phyloP scores from a whole-genome alignment of 1,140 invertebrate genomes.

The Carcinoscorpius rotundicauda region DNA sequence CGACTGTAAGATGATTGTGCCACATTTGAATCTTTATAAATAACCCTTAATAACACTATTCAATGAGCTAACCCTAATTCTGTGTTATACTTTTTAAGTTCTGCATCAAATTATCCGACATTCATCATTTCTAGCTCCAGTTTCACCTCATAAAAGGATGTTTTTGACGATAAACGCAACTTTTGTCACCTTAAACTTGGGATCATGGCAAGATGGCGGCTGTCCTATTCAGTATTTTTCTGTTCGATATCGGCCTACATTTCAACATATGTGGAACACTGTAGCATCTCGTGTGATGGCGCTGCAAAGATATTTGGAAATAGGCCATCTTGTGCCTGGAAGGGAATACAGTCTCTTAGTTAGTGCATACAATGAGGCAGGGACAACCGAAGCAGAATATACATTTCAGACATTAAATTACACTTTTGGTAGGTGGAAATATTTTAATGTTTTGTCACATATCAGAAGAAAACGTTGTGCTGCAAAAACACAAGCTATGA shows the following conservation, averaged over 20 bases:
- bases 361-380: constrained; percentile 20
- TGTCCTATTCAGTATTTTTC: constrained; percentile 43
- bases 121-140: constrained; percentile 20
- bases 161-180: constrained; percentile 33
- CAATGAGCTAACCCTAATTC: too few species aligned
- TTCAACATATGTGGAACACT: constrained; percentile 68
- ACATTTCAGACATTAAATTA: constrained; percentile 12
- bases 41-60: too few species aligned
- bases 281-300: constrained; percentile 36
- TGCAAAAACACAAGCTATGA: too few species aligned
- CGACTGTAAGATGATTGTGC: too few species aligned
- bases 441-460: too few species aligned
- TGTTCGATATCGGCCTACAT: constrained; percentile 49
- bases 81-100: too few species aligned
- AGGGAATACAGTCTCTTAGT: constrained; percentile 19
- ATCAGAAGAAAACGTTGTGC: too few species aligned
- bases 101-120: neutral
- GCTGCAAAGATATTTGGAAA: neutral
- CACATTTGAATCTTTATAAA: too few species aligned
- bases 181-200: constrained; percentile 35
- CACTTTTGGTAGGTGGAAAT: too few species aligned
- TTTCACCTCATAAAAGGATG: constrained; percentile 19
- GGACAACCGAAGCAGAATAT: constrained; percentile 18
- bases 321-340: constrained; percentile 14
- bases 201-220: constrained; percentile 46